Evolutionary conservation across 2,888 invertebrate species (phyloP), one percentile per base, ranked within the genome.

Genomic region (Phortica magna): DNA sequence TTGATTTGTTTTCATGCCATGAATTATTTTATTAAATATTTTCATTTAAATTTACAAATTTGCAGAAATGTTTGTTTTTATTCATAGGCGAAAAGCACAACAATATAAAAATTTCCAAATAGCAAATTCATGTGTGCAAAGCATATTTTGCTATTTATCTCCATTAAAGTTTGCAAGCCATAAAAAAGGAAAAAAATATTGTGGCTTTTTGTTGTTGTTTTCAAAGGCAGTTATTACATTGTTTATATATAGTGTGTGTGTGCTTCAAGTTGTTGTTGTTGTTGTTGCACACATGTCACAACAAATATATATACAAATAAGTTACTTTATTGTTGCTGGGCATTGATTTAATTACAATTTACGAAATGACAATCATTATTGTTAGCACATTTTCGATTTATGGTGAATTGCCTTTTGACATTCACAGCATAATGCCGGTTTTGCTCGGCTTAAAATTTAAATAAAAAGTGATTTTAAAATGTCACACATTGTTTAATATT

Each of bases 311-410:
- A 39, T 22, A 14, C 14, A 39, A 39, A 22, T 7, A 39, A 14
- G 9, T 64, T 19, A 22, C 19, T 61, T 61, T 61, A 19, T 1
- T 64, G 19, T 31, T 12, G 17, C 31, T 64, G 31, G 7, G 5
- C 9, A 14, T 64, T 64, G 39, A 39, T 64, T 19, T 39, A 64
- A 39, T 64, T 64, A 64, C 22, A 64, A 64, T 7, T 64, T 64
- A 64, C 22, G 31, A 12, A 22, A 39, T 19, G 19, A 10, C 7
- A 64, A 31, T 64, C 10, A 64, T 22, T 10, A 39, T 64, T 19
- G 64, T 64, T 22, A 64, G 17, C 31, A 31, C 31, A 31, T 31
- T 31, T 31, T 31, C 31, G 31, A 31, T 31, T 31, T 31, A 31
- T 31, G 31, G 2, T 31, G 31, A 31, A 31, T 31, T 31, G 31